A percentile compares a stretch with the other conserved stretches of the same genome.
Evolutionary conservation across 2,113 vertebrate genomes (phyloP).

Genomic region (Carollia perspicillata): DNA sequence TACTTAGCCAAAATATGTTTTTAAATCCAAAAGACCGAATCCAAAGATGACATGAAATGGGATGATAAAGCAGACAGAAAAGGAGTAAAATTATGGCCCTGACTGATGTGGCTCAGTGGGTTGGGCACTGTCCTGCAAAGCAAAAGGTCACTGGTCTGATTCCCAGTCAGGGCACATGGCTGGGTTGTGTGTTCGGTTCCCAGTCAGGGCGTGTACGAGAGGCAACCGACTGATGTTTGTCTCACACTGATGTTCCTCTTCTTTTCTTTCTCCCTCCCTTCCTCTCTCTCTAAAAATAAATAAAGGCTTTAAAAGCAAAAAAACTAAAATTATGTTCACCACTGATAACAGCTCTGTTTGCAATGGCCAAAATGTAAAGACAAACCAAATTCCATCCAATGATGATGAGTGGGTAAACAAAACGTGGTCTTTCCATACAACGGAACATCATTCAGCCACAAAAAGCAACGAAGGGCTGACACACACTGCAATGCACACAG

Average conservation of each 20-base stretch:
- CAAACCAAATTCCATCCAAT: neutral
- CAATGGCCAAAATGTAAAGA: neutral
- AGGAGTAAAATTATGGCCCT: neutral
- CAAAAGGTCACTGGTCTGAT: too few species aligned
- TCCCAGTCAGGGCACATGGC: too few species aligned
- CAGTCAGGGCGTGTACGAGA: too few species aligned
- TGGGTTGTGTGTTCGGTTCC: too few species aligned
- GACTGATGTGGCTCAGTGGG: too few species aligned
- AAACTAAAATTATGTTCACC: neutral
- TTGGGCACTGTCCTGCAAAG: too few species aligned
- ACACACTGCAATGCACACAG: neutral
- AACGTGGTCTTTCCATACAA: neutral
- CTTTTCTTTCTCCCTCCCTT: too few species aligned
- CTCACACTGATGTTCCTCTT: too few species aligned
- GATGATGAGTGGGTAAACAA: neutral
- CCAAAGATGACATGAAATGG: neutral
- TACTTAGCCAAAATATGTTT: too few species aligned
- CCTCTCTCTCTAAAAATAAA: too few species aligned
- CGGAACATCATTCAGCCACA: neutral
- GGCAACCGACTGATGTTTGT: too few species aligned
- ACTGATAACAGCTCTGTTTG: neutral
- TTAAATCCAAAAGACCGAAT: neutral
- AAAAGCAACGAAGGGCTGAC: neutral
- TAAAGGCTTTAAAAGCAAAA: too few species aligned
- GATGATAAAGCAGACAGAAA: neutral